A percentile compares a stretch with the other conserved stretches of the same genome.
Evolutionary conservation across 2,888 invertebrate species (phyloP).

Genomic region (Epistrophella euchroma): DNA sequence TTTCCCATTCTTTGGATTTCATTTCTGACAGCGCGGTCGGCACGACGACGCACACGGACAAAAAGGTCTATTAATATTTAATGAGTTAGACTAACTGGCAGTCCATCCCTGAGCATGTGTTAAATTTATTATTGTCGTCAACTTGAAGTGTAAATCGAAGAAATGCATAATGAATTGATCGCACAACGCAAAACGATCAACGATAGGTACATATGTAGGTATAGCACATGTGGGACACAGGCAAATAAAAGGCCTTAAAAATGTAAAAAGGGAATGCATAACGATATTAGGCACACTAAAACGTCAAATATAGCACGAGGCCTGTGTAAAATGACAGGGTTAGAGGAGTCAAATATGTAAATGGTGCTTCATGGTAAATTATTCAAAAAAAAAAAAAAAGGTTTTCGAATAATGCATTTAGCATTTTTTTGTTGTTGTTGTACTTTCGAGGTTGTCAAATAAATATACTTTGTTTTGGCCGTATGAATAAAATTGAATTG

Average conservation of each 20-base stretch:
- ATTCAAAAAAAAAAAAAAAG: conserved; percentile 42
- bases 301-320: conserved; percentile 30
- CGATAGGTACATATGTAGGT: not conserved
- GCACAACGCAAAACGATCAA: conserved; percentile 55
- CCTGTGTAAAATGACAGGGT: conserved; percentile 52
- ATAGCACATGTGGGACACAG: not conserved
- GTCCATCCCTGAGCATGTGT: conserved; percentile 42
- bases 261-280: conserved; percentile 55
- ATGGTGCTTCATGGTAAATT: conserved; percentile 42
- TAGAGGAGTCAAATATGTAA: conserved; percentile 70
- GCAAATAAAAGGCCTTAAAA: conserved; percentile 31
- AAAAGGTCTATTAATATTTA: conserved; percentile 62
- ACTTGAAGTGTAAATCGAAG: conserved; percentile 60
- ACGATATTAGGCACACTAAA: conserved; percentile 41
- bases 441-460: conserved; percentile 19
- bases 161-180: conserved; percentile 74
- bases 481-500: conserved; percentile 24
- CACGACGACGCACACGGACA: not conserved
- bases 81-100: conserved; percentile 56
- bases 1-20: conserved; percentile 31
- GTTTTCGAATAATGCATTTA: conserved; percentile 38
- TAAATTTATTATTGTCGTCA: conserved; percentile 42
- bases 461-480: not conserved
- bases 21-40: not conserved
- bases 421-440: not conserved